Conservation (phyloP, 2,113 vertebrate species). For the Mesocricetus auratus region DNA sequence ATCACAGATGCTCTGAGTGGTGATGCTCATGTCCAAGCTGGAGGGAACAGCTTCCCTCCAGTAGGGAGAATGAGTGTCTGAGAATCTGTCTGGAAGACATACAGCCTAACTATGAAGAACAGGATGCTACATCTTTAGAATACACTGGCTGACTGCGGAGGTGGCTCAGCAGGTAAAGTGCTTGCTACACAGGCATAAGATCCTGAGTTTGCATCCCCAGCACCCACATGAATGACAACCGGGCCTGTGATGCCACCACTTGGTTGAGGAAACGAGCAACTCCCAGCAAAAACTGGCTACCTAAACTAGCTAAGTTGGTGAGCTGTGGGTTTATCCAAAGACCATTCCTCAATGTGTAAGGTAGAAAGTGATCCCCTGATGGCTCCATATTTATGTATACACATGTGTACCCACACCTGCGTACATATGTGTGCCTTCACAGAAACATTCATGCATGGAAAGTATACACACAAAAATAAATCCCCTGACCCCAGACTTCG, state of each 20-base stretch:
- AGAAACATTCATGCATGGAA: no score
- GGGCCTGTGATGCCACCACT: neutral
- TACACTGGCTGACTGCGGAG: neutral
- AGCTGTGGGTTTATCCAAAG: neutral
- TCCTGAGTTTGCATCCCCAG: neutral
- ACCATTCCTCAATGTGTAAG: neutral
- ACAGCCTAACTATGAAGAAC: neutral
- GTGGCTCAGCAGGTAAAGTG: neutral
- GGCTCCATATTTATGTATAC: neutral
- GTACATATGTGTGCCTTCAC: neutral
- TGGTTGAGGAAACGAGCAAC: neutral
- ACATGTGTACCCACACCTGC: neutral
- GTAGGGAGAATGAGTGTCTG: neutral
- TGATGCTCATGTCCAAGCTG: neutral
- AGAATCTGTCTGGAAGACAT: neutral
- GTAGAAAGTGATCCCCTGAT: neutral
- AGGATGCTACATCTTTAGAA: constrained; percentile 42
- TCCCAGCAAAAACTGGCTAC: neutral
- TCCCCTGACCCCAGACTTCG: neutral
- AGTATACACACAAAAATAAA: neutral
- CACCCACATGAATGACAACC: no score
- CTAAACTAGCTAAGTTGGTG: neutral
- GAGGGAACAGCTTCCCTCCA: neutral
- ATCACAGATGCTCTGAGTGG: neutral
- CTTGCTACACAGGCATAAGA: neutral